Evolutionary conservation across 2,888 invertebrate species (phyloP).

Genomic region (Fragum sueziense): DNA sequence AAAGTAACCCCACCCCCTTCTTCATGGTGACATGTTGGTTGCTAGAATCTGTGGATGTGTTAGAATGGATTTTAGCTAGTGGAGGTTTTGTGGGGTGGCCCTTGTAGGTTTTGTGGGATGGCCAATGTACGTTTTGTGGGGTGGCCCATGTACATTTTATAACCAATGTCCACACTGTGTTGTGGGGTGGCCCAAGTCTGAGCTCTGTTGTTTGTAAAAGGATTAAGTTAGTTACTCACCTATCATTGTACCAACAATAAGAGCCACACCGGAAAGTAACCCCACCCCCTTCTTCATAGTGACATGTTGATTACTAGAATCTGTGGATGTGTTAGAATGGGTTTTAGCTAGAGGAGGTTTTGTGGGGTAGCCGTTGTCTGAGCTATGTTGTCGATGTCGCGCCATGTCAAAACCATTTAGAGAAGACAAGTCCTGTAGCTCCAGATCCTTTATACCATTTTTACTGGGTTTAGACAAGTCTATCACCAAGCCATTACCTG

Average conservation of each 20-base stretch:
- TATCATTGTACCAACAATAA: conserved; percentile 94
- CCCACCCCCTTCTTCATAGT: conserved; percentile 87
- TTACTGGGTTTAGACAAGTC: conserved; percentile 31
- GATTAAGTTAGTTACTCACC: conserved; percentile 87
- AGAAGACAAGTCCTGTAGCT: conserved; percentile 34
- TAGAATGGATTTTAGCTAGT: conserved; percentile 20
- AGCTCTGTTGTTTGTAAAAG: too few relatives aligned
- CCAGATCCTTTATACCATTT: conserved; percentile 51
- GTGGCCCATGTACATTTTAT: too few relatives aligned
- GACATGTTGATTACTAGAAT: conserved; percentile 51
- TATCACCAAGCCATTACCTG: conserved; percentile 4
- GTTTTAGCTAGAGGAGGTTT: conserved; percentile 27
- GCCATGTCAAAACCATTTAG: conserved; percentile 40
- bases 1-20: conserved; percentile 90
- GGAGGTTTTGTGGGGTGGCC: conserved; percentile 24
- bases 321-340: conserved; percentile 20
- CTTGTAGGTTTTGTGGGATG: too few relatives aligned
- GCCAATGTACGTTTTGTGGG: too few relatives aligned
- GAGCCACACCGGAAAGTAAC: conserved; percentile 91
- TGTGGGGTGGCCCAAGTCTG: too few relatives aligned
- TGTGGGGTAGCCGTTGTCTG: conserved; percentile 4
- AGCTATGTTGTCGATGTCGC: neutral
- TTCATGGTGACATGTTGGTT: conserved; percentile 66
- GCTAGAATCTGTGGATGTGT: conserved; percentile 13
- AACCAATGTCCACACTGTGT: too few relatives aligned